Conservation (phyloP, 2,888 invertebrate species). For the Alloplasta piceator region DNA sequence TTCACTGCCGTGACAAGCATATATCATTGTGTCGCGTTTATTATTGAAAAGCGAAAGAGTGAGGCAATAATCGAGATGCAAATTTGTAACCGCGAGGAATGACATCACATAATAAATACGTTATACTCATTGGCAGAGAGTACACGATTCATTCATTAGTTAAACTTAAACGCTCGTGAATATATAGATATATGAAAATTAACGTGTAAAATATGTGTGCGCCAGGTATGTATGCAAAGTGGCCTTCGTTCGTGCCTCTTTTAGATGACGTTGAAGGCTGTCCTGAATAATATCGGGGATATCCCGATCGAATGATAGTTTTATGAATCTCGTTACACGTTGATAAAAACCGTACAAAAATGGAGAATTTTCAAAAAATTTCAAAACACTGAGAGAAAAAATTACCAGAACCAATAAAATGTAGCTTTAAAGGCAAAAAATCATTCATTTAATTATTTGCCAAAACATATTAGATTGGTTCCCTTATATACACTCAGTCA, state of each 20-base stretch:
- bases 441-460: too few relatives aligned
- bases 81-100: constrained; percentile 39
- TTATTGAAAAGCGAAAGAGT: constrained; percentile 37
- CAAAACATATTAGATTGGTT: too few relatives aligned
- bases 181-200: background rate
- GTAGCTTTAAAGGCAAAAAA: too few relatives aligned
- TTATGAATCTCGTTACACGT: background rate
- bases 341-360: background rate
- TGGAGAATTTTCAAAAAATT: too few relatives aligned
- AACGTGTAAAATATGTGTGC: background rate
- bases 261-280: constrained; percentile 21
- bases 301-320: constrained; percentile 27
- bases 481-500: too few relatives aligned
- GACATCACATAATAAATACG: constrained; percentile 46
- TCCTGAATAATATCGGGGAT: constrained; percentile 28
- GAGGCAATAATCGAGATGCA: constrained; percentile 42
- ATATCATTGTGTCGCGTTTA: constrained; percentile 35
- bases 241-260: constrained; percentile 22
- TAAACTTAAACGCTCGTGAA: constrained; percentile 36
- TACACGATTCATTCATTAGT: constrained; percentile 57
- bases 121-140: constrained; percentile 42
- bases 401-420: too few relatives aligned
- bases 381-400: too few relatives aligned
- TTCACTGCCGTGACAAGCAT: constrained; percentile 7
- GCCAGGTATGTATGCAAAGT: constrained; percentile 28